Evolutionary conservation across 2,797 vertebrate genomes (phyloP).

Genomic region (Chelidonichthys spinosus): DNA sequence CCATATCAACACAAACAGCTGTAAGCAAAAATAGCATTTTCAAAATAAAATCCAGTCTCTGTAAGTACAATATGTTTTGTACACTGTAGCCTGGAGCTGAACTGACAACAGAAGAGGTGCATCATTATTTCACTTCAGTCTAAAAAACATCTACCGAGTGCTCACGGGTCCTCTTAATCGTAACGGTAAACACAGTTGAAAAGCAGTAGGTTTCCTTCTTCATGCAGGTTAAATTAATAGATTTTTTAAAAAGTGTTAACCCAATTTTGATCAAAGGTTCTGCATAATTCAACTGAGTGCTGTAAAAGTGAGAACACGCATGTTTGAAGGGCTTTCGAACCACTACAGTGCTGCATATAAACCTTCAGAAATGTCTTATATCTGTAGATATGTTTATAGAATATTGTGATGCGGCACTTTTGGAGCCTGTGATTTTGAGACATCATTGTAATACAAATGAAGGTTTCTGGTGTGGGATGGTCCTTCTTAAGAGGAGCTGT

Average conservation of each 20-base stretch:
- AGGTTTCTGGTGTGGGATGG: conserved; percentile 24
- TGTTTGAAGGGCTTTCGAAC: conserved; percentile 8
- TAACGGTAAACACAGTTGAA: conserved; percentile 34
- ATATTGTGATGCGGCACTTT: conserved; percentile 31
- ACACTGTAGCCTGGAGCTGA: conserved; percentile 40
- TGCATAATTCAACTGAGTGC: conserved; percentile 37
- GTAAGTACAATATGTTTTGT: conserved; percentile 61
- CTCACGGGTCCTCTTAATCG: conserved; percentile 19
- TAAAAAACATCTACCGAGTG: conserved; percentile 47
- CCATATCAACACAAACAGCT: conserved; percentile 57
- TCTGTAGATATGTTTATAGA: conserved; percentile 30
- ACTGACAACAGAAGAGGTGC: conserved; percentile 42
- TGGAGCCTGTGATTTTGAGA: conserved; percentile 6
- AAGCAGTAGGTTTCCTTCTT: conserved; percentile 24
- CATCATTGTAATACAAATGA: conserved; percentile 10
- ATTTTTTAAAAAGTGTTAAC: conserved; percentile 13
- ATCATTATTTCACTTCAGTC: conserved; percentile 56
- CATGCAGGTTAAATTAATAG: conserved; percentile 64
- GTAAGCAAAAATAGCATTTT: conserved; percentile 64
- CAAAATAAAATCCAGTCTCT: conserved; percentile 69
- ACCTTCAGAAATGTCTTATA: conserved; percentile 34
- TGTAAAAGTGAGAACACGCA: conserved; percentile 24
- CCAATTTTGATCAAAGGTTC: conserved; percentile 22
- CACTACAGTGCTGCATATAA: conserved; percentile 28
- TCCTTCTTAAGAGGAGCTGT: conserved; percentile 44